Evolutionary conservation across 2,113 vertebrate species (phyloP).

Genomic region (Psettodes erumei): DNA sequence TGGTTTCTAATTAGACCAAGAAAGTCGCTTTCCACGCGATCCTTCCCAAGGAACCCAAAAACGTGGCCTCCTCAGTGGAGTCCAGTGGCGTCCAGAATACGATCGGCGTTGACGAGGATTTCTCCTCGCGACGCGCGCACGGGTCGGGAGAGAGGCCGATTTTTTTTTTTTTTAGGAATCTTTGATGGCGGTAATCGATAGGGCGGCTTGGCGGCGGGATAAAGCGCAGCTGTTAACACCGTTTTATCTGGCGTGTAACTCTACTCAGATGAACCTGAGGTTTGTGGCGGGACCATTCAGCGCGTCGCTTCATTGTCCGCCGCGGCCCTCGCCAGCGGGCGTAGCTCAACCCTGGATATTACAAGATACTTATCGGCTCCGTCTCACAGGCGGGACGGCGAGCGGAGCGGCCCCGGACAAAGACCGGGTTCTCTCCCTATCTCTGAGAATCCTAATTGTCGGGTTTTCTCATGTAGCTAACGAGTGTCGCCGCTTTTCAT

Average conservation of each 20-base stretch:
- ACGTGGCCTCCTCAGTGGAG: no score
- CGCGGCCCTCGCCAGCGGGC: slow-evolving; percentile 79
- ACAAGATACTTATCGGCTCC: slow-evolving; percentile 81
- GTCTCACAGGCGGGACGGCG: slow-evolving; percentile 51
- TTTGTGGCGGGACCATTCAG: slow-evolving; percentile 80
- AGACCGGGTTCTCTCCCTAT: slow-evolving; percentile 71
- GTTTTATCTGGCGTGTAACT: slow-evolving; percentile 81
- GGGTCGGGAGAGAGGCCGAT: slow-evolving; percentile 63
- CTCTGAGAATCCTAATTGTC: slow-evolving; percentile 76
- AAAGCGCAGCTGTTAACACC: slow-evolving; percentile 88
- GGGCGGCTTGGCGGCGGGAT: slow-evolving; percentile 81
- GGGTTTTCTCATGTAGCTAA: slow-evolving; percentile 77
- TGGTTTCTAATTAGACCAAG: no score
- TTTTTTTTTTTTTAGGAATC: no score
- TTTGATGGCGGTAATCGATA: slow-evolving; percentile 86
- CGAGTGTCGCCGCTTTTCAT: slow-evolving; percentile 60
- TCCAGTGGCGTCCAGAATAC: slow-evolving; percentile 35
- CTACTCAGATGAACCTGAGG: slow-evolving; percentile 76
- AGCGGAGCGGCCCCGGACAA: slow-evolving; percentile 66
- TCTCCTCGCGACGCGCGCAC: slow-evolving; percentile 60
- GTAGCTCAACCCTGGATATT: slow-evolving; percentile 78
- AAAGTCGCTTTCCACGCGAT: no score
- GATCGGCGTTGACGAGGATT: slow-evolving; percentile 48
- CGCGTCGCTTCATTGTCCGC: slow-evolving; percentile 78
- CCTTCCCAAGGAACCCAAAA: no score